phyloP scores from a whole-genome alignment of 2,113 vertebrate species.

The Elanoides forficatus region DNA sequence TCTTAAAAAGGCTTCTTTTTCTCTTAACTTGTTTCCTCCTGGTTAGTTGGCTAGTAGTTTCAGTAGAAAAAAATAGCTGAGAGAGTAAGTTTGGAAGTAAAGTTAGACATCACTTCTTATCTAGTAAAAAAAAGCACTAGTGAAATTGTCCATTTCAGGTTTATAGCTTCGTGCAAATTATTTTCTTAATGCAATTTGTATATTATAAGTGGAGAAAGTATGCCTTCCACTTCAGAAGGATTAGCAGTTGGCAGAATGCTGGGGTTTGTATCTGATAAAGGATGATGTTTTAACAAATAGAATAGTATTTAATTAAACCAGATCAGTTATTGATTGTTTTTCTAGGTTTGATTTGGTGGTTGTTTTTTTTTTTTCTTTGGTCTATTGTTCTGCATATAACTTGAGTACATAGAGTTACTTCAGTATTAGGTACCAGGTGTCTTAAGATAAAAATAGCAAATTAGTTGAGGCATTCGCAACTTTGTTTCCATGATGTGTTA shows the following conservation, averaged over 20 bases:
- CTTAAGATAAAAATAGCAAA: not conserved
- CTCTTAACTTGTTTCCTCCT: not conserved
- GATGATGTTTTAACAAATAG: not conserved
- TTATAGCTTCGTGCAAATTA: not conserved
- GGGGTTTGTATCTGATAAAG: not conserved
- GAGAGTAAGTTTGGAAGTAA: not conserved
- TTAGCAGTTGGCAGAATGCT: not conserved
- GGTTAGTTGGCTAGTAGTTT: not conserved
- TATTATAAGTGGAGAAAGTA: not conserved
- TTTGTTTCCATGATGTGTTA: not conserved
- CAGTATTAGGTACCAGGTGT: not conserved
- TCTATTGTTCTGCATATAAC: not conserved
- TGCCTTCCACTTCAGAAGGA: not conserved
- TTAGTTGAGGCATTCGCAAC: not conserved
- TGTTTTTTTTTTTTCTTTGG: not conserved
- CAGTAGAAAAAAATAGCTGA: not conserved
- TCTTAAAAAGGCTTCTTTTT: not conserved
- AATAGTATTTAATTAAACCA: not conserved
- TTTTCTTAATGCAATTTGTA: not conserved
- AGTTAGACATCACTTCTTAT: not conserved
- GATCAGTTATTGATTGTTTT: not conserved
- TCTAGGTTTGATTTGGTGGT: not conserved
- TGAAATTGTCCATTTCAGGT: not conserved
- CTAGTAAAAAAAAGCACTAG: not conserved
- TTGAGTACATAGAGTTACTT: not conserved